Conservation (phyloP, 2,797 vertebrate species). For the Poliocrania exsul region DNA sequence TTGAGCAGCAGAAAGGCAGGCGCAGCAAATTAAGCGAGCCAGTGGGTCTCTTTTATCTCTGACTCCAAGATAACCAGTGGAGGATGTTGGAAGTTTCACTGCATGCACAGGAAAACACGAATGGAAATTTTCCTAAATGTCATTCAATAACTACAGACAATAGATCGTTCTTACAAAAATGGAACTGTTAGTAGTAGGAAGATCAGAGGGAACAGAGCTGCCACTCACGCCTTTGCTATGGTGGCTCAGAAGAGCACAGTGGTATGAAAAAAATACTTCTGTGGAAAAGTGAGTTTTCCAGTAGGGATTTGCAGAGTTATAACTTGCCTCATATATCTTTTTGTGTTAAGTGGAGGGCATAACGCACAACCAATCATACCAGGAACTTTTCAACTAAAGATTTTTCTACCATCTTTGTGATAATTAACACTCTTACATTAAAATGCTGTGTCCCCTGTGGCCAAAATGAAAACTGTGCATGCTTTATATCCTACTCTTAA, state of each 20-base stretch:
- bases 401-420: conserved; percentile 11
- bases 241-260: conserved; percentile 5
- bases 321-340: background rate
- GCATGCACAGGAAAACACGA: conserved; percentile 1
- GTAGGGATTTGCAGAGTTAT: conserved; percentile 16
- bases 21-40: background rate
- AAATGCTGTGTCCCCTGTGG: background rate
- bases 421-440: conserved; percentile 66
- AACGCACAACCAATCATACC: background rate
- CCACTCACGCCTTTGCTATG: background rate
- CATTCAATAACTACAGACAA: conserved; percentile 49
- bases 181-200: background rate
- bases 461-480: conserved; percentile 6
- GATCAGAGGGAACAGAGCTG: conserved; percentile 47
- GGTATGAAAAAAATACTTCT: background rate
- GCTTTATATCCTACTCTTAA: conserved; percentile 16
- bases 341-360: background rate
- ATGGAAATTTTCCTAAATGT: conserved; percentile 46
- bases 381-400: background rate
- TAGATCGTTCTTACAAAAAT: background rate
- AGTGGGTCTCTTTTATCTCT: conserved; percentile 9
- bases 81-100: conserved; percentile 14
- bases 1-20: conserved; percentile 42
- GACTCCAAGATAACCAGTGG: background rate
- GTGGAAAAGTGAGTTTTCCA: conserved; percentile 28